These are phyloP conservation scores for Epinephelus awoara DNA, from an alignment of 2,797 vertebrate species.

Conservation along the genomic window DNA sequence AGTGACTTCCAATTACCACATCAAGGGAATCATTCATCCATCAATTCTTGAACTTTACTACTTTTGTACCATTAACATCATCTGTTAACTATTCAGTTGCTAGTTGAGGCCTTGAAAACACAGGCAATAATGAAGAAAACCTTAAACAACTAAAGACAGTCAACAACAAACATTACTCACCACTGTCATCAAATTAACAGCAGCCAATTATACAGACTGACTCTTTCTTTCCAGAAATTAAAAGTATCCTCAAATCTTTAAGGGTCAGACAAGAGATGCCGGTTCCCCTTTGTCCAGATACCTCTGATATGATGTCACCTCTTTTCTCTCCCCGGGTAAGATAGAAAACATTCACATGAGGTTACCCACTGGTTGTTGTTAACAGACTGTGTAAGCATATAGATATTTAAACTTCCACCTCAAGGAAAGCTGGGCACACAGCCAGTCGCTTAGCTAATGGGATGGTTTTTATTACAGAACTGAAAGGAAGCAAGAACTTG, in stretches of 20 bases:
- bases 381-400: conserved; percentile 63
- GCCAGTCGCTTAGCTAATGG: conserved; percentile 74
- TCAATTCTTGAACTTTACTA: not conserved
- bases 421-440: conserved; percentile 56
- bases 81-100: conserved; percentile 4
- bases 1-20: conserved; percentile 52
- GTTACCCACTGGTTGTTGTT: conserved; percentile 66
- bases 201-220: conserved; percentile 3
- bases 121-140: not conserved
- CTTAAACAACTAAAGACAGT: conserved; percentile 19
- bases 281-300: conserved; percentile 37
- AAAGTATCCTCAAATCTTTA: conserved; percentile 11
- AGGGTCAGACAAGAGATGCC: conserved; percentile 7
- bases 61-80: conserved; percentile 38
- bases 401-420: conserved; percentile 72
- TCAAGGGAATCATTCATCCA: conserved; percentile 23
- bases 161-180: conserved; percentile 1
- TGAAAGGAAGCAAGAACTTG: conserved; percentile 55
- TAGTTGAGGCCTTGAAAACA: conserved; percentile 19
- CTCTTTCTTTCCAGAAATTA: conserved; percentile 32
- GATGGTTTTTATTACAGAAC: conserved; percentile 68
- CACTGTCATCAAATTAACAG: conserved; percentile 30
- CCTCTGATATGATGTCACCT: conserved; percentile 63
- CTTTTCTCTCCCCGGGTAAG: conserved; percentile 36
- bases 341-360: conserved; percentile 67